Conservation (phyloP, 2,888 invertebrate species). For the Enchytraeus crypticus region DNA sequence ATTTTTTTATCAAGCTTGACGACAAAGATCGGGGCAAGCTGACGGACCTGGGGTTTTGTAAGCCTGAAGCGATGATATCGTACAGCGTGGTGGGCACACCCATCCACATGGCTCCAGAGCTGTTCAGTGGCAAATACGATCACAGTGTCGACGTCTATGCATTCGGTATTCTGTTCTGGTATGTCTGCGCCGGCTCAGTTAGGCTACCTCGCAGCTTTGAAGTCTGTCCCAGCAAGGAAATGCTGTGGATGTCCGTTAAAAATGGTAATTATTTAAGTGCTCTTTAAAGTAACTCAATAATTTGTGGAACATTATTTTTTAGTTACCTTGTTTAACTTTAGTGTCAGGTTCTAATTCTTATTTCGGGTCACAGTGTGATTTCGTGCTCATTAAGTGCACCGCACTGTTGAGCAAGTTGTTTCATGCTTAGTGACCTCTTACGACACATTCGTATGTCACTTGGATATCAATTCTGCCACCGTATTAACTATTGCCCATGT, state of each 20-base stretch:
- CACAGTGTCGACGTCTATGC: constrained; percentile 79
- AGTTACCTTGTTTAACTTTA: too few relatives aligned
- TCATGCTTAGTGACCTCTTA: too few relatives aligned
- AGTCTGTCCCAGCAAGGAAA: constrained; percentile 74
- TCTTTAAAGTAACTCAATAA: too few relatives aligned
- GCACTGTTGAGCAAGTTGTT: too few relatives aligned
- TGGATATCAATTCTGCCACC: too few relatives aligned
- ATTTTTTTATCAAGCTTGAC: constrained; percentile 59
- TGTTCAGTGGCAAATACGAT: constrained; percentile 66
- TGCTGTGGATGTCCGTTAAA: constrained; percentile 72
- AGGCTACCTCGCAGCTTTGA: constrained; percentile 71
- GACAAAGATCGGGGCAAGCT: constrained; percentile 64
- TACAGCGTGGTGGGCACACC: constrained; percentile 76
- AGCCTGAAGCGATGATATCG: constrained; percentile 80
- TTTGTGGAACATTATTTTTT: too few relatives aligned
- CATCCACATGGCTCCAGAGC: constrained; percentile 83
- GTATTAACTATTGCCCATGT: too few relatives aligned
- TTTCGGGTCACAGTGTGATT: too few relatives aligned
- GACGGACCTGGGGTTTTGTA: constrained; percentile 81
- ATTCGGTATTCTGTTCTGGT: constrained; percentile 83
- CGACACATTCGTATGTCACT: too few relatives aligned
- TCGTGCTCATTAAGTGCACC: too few relatives aligned
- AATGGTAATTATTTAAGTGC: too few relatives aligned
- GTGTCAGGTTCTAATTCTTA: too few relatives aligned
- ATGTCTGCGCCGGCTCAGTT: constrained; percentile 55